Percentiles rank a stretch among this genome's conserved stretches.
These are phyloP conservation scores for Crossaster papposus DNA, from an alignment of 53 echinoderm and acorn worm genomes.

Conservation along the genomic window DNA sequence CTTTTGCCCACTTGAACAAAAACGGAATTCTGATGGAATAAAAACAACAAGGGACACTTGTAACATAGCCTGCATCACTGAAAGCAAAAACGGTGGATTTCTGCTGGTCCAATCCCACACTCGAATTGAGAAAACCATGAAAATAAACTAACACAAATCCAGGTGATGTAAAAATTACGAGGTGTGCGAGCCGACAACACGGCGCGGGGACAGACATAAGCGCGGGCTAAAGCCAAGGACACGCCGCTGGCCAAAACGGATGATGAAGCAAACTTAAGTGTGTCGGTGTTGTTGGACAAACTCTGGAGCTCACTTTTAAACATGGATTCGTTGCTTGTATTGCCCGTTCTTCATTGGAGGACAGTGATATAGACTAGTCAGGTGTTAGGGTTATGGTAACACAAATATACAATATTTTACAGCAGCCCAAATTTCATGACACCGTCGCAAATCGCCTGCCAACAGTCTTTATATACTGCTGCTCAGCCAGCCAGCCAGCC, in stretches of 20 bases:
- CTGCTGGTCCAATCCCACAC: not conserved
- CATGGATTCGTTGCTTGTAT: too few species aligned
- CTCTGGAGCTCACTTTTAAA: too few species aligned
- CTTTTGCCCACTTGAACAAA: too few species aligned
- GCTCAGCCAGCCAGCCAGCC: too few species aligned
- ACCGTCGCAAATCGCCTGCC: too few species aligned
- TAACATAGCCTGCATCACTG: not conserved
- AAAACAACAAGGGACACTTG: not conserved
- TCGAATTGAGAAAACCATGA: not conserved
- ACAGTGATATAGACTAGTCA: too few species aligned
- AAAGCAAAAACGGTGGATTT: not conserved
- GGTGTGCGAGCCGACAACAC: not conserved
- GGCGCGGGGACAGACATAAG: slow-evolving; percentile 6
- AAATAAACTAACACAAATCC: not conserved
- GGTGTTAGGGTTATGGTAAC: too few species aligned
- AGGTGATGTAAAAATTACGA: not conserved
- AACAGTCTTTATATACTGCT: too few species aligned
- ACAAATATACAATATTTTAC: too few species aligned
- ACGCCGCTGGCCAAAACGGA: not conserved
- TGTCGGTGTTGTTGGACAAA: too few species aligned
- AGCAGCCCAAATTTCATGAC: too few species aligned
- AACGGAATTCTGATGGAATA: not conserved
- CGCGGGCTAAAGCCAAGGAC: not conserved
- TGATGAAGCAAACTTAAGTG: not conserved
- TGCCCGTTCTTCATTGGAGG: too few species aligned